Conservation (phyloP, 1,140 invertebrate genomes). For the Paralvinella palmiformis region DNA sequence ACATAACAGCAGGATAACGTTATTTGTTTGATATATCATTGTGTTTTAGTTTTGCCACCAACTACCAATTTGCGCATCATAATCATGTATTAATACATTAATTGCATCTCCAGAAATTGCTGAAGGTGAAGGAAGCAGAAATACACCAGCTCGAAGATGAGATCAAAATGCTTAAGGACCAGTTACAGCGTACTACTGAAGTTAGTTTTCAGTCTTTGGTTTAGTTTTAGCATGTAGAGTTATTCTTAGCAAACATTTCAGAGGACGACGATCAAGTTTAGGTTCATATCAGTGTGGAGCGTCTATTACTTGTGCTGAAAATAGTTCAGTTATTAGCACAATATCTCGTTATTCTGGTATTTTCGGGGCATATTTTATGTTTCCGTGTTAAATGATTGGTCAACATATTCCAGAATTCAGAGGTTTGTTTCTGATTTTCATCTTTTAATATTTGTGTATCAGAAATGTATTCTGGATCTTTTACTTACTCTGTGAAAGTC, state of each 20-base stretch:
- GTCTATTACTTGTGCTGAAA: no score
- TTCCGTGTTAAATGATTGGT: no score
- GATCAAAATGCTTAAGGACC: not conserved
- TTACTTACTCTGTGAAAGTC: not conserved
- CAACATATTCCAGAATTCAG: no score
- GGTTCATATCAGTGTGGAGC: no score
- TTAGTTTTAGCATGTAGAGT: not conserved
- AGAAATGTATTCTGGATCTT: no score
- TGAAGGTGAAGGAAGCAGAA: conserved; percentile 7
- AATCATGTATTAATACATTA: not conserved
- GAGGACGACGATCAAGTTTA: no score
- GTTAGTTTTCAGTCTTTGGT: not conserved
- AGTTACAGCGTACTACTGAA: not conserved
- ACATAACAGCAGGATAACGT: not conserved
- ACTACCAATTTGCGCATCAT: not conserved
- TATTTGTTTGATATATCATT: not conserved
- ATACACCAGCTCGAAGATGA: conserved; percentile 1
- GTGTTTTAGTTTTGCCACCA: not conserved
- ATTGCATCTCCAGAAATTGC: not conserved
- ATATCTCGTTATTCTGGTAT: no score
- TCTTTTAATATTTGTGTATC: no score
- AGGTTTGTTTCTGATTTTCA: no score
- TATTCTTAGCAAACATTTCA: no score
- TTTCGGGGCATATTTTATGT: no score
- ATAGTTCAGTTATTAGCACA: no score